Percentiles rank a stretch among this genome's conserved stretches.
Evolutionary conservation across 2,888 invertebrate species (phyloP).

Genomic region (Cenopis cana): DNA sequence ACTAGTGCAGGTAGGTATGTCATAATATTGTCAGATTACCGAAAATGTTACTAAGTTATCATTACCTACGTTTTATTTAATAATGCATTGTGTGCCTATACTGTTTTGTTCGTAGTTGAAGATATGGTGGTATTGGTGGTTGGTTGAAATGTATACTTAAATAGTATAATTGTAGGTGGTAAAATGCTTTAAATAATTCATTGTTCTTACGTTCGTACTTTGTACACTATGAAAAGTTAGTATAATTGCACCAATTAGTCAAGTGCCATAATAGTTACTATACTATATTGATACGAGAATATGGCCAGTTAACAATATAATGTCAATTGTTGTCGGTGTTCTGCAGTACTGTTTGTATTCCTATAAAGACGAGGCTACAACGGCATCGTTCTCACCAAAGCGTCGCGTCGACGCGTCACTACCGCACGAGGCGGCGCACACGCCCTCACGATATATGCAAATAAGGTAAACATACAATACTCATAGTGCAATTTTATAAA

Average conservation of each 20-base stretch:
- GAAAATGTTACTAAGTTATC: slow-evolving; percentile 6
- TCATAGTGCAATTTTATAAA: slow-evolving; percentile 51
- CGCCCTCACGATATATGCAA: slow-evolving; percentile 30
- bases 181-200: not conserved
- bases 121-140: slow-evolving; percentile 6
- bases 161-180: slow-evolving; percentile 1
- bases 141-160: slow-evolving; percentile 3
- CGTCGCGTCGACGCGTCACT: slow-evolving; percentile 44
- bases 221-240: slow-evolving; percentile 4
- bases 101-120: slow-evolving; percentile 21
- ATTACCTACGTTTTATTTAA: slow-evolving; percentile 28
- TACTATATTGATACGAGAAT: not conserved
- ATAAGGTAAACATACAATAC: slow-evolving; percentile 48
- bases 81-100: slow-evolving; percentile 32
- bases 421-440: slow-evolving; percentile 7
- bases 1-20: slow-evolving; percentile 1
- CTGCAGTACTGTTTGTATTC: slow-evolving; percentile 39
- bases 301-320: slow-evolving; percentile 10
- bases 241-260: slow-evolving; percentile 30
- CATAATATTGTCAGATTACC: slow-evolving; percentile 33
- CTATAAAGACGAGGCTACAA: slow-evolving; percentile 53
- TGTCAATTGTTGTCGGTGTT: not conserved
- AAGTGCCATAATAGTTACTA: not conserved
- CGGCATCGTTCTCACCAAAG: slow-evolving; percentile 55
- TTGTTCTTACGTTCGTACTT: not conserved